Evolutionary conservation across 2,888 invertebrate species (phyloP).

Genomic region (Agonopterix arenella): DNA sequence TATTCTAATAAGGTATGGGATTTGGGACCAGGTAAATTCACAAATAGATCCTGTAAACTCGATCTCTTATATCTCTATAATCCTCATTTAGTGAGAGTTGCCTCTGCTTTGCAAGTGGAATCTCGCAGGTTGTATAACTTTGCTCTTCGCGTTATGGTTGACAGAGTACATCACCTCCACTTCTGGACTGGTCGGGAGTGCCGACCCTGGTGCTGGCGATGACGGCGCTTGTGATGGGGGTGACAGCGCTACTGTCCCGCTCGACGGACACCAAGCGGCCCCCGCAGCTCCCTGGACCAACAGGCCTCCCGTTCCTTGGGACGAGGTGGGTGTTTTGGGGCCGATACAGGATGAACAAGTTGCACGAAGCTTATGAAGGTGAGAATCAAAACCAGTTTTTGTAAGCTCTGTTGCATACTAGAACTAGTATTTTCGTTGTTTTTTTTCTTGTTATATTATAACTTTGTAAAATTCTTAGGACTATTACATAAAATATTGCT

Average conservation of each 20-base stretch:
- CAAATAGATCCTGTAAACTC: too few relatives aligned
- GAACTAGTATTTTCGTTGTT: not conserved
- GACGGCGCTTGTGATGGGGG: slow-evolving; percentile 41
- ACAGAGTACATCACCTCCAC: slow-evolving; percentile 51
- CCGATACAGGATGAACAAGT: slow-evolving; percentile 82
- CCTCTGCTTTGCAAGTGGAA: too few relatives aligned
- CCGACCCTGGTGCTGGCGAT: slow-evolving; percentile 54
- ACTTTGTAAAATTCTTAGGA: not conserved
- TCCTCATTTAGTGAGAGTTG: too few relatives aligned
- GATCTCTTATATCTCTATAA: too few relatives aligned
- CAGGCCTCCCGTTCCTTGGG: slow-evolving; percentile 83
- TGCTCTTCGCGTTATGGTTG: not conserved
- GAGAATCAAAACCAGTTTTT: slow-evolving; percentile 25
- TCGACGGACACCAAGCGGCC: slow-evolving; percentile 35
- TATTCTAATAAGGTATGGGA: too few relatives aligned
- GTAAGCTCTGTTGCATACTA: not conserved
- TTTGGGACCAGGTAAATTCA: too few relatives aligned
- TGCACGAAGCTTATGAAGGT: slow-evolving; percentile 89
- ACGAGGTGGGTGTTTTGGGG: slow-evolving; percentile 88
- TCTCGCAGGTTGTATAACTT: too few relatives aligned
- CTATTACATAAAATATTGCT: too few relatives aligned
- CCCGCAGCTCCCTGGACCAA: slow-evolving; percentile 83
- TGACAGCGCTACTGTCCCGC: slow-evolving; percentile 41
- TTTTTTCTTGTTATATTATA: not conserved
- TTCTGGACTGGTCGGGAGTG: slow-evolving; percentile 64